These are phyloP conservation scores for Panopea generosa DNA, from an alignment of 2,888 invertebrate species.

Conservation along the genomic window DNA sequence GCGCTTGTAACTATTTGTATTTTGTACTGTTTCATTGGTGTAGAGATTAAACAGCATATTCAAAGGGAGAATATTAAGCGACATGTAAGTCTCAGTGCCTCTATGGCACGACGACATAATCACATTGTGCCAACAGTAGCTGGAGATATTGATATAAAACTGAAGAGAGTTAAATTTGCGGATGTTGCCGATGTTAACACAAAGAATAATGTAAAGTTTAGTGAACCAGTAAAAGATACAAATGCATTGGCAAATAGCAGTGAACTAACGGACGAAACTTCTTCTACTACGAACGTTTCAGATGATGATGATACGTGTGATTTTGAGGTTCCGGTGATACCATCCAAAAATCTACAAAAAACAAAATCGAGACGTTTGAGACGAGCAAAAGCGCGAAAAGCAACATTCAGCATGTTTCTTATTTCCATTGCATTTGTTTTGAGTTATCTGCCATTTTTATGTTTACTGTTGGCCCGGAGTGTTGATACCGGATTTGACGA, in stretches of 20 bases:
- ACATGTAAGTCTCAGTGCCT: slow-evolving; percentile 44
- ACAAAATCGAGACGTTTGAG: slow-evolving; percentile 34
- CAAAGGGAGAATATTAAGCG: slow-evolving; percentile 43
- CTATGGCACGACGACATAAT: slow-evolving; percentile 39
- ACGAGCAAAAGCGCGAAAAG: slow-evolving; percentile 58
- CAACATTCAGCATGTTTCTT: slow-evolving; percentile 68
- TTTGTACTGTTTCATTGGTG: slow-evolving; percentile 54
- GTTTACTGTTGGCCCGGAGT: slow-evolving; percentile 47
- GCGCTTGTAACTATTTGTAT: slow-evolving; percentile 50
- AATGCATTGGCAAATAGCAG: background rate
- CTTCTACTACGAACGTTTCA: slow-evolving; percentile 20
- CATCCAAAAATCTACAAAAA: slow-evolving; percentile 9
- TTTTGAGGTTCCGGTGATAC: slow-evolving; percentile 8
- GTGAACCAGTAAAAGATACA: background rate
- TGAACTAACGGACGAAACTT: background rate
- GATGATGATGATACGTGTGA: slow-evolving; percentile 30
- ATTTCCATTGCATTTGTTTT: slow-evolving; percentile 64
- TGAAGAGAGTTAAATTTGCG: slow-evolving; percentile 6
- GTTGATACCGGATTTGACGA: slow-evolving; percentile 52
- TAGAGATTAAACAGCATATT: slow-evolving; percentile 47
- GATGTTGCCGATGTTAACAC: background rate
- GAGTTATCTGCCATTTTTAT: slow-evolving; percentile 64
- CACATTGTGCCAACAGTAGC: background rate
- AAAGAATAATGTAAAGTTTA: slow-evolving; percentile 2
- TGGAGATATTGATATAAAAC: background rate